Percentiles rank a stretch among this genome's conserved stretches.
Conservation (phyloP, 2,797 vertebrate genomes). For the Threskiornis aethiopicus region DNA sequence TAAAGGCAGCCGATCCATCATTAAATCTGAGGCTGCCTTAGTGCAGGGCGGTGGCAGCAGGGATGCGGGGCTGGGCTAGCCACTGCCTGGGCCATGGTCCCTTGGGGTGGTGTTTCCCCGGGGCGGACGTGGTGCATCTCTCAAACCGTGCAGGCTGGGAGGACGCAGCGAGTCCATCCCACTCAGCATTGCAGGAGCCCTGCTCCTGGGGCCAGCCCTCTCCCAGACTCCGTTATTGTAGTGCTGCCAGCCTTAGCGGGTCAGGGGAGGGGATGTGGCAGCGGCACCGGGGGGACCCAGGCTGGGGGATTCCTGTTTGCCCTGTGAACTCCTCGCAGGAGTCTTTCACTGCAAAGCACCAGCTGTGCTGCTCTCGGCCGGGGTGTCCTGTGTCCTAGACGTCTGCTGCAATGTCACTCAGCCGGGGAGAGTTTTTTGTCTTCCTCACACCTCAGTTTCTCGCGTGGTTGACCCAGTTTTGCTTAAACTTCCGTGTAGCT, state of each 20-base stretch:
- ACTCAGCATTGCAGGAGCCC: rapidly evolving
- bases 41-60: rapidly evolving
- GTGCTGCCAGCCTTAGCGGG: not conserved
- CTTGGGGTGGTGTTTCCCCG: rapidly evolving
- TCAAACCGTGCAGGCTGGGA: rapidly evolving
- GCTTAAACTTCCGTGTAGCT: not conserved
- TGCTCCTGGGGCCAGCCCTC: rapidly evolving
- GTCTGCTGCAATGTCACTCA: not conserved
- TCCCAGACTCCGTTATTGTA: rapidly evolving
- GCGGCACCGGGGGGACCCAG: rapidly evolving
- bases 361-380: not conserved
- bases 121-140: rapidly evolving
- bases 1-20: not conserved
- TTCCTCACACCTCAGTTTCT: not conserved
- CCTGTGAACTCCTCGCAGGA: rapidly evolving
- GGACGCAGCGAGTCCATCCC: rapidly evolving
- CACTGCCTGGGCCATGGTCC: not conserved
- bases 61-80: rapidly evolving
- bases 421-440: not conserved
- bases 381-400: rapidly evolving
- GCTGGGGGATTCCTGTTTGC: not conserved
- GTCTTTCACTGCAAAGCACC: not conserved
- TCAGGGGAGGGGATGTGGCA: rapidly evolving
- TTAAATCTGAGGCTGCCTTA: not conserved
- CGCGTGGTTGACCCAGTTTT: not conserved